Conservation (phyloP, 2,113 vertebrate species). For the Leptocoma aspasia region DNA sequence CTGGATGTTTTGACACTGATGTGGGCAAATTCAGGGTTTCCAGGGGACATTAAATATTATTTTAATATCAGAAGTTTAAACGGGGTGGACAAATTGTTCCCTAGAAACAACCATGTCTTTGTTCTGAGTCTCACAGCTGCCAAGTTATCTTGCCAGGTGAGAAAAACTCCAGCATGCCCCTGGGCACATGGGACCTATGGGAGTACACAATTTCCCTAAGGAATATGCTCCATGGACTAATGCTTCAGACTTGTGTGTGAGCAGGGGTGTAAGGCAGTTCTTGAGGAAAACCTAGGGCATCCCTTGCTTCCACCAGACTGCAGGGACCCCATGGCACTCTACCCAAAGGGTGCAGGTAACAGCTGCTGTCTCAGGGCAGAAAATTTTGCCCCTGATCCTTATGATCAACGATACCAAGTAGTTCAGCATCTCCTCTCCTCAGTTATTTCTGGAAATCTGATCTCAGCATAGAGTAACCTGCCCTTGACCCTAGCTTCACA, state of each 20-base stretch:
- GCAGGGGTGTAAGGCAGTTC: background rate
- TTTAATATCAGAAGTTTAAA: background rate
- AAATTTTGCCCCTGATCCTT: background rate
- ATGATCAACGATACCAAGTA: background rate
- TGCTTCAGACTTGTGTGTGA: background rate
- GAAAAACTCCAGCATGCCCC: background rate
- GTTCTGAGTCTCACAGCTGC: background rate
- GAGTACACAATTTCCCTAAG: background rate
- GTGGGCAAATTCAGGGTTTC: background rate
- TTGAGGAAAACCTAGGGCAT: background rate
- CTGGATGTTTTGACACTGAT: background rate
- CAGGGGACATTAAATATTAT: background rate
- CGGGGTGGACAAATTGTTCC: fast-evolving
- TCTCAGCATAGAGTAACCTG: background rate
- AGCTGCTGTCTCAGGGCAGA: background rate
- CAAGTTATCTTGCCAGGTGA: background rate
- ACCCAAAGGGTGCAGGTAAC: background rate
- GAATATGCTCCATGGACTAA: background rate
- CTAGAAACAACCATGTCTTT: background rate
- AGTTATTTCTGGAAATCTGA: background rate
- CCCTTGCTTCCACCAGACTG: background rate
- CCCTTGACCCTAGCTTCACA: background rate
- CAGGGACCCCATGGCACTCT: fast-evolving
- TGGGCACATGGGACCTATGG: background rate
- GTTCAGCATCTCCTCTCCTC: background rate